Base-by-base conservation (phyloP, 1,140 invertebrate species). In the Achatina immaculata region DNA sequence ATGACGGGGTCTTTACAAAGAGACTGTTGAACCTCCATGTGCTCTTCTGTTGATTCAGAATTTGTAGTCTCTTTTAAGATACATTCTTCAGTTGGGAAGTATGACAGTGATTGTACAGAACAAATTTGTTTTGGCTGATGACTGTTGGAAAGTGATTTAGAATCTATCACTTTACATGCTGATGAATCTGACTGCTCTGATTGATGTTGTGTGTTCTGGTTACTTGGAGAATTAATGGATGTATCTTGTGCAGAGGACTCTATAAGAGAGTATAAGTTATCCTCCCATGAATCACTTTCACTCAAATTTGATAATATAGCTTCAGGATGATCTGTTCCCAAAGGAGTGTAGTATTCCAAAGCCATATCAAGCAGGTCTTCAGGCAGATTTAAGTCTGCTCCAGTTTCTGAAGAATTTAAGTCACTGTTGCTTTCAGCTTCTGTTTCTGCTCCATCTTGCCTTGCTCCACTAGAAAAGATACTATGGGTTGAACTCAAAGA, bases 331-430 rank as follows among this genome's bases (percentile, higher is more conserved):
- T 80, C 68, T 38, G 65, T 28, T 24, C 34, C 78, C 21, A 80
- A 24, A 34, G 65, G 38, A 40, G 28, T 34, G 58, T 68, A 80
- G 36, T 72, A 71, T 58, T 80, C 78, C 34, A 80, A 34, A 28
- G 65, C 78, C 40, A 80, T 36, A 43, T 80, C 78, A 48, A 80
- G 66, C 0, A 80, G 40, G 42, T 80, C 78, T 40, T 80, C 78
- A 51, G 78, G 66, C n/a, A 80, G 55, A 16, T 11, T 42, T 19
- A 71, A 48, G n/a, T 51, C 65, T 1, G 43, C 66, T 55, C 21
- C 1, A 6, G 16, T 31, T 73, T 40, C 11, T 34, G 31, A n/a
- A 1, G 42, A 43, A 43, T 34, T 28, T 34, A n/a, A n/a, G 71
- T 48, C 34, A 9, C 0, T 62, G 7, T 6, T 31, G 58, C 16